Base-by-base conservation (phyloP, 2,113 vertebrate species). In the Helogale parvula region DNA sequence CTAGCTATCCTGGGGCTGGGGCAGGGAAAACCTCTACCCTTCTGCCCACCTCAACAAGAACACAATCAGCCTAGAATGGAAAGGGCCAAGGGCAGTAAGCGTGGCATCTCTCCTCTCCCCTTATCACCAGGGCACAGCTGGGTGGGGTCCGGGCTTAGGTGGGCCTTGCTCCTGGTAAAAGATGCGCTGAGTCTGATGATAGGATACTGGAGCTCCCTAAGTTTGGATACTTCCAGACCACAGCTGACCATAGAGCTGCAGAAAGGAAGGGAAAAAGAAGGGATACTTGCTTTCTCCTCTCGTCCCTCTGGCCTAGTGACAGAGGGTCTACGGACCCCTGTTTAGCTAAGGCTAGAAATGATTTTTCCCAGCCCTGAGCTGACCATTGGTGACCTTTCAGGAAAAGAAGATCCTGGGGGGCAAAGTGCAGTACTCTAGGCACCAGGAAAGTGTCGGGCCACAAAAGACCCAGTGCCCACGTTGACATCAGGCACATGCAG, bases 351-450 rank as follows among this genome's bases (percentile, higher is more conserved):
- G 88, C 85, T 93, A 82, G 83, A 88, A 65, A 11, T 91, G 45
- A 31, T 65, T 90, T 93, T 88, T 85, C 87, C 66, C 65, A 94
- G 72, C 29, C 72, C 66, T 66, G 80, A 54, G 80, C 50, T 96
- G 91, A 83, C n/a, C 77, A 33, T 93, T 85, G 71, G 33, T 66
- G 45, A 85, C 76, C 69, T 52, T 96, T 87, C 13, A 71, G 92
- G 83, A 92, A 95, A 92, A 66, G 74, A 96, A 95, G 74, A 80
- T 86, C 52, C 47, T 68, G 80, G 89, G 50, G 95, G 90, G 50
- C 94, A 95, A 96, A 97, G 97, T 97, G 92, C 97, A 96, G 85
- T 88, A 50, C 57, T 93, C 33, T 80, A 95, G 92, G 84, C 74
- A 94, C 82, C 83, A 72, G 47, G 38, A 71, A 80, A 57, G 31